These are phyloP conservation scores for Heterotis niloticus DNA, from an alignment of 2,113 vertebrate genomes.

Conservation along the genomic window DNA sequence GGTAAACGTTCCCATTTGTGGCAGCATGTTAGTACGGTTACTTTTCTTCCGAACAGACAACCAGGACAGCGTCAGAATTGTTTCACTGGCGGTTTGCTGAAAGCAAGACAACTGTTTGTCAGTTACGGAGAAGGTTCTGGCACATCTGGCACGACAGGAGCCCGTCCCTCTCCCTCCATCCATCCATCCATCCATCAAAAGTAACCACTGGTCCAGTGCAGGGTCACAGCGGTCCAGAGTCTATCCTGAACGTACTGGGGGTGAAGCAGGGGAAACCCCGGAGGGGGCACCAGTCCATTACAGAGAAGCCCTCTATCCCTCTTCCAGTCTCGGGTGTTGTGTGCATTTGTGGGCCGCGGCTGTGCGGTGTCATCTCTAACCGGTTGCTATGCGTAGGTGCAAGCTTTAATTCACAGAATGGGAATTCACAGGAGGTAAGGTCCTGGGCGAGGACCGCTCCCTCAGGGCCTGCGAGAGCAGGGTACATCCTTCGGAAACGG, in stretches of 20 bases:
- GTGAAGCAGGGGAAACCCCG: no score
- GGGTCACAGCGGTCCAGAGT: no score
- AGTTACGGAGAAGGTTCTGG: constrained; percentile 45
- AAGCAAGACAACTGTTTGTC: constrained; percentile 19
- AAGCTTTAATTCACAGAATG: constrained; percentile 92
- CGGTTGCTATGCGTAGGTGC: neutral
- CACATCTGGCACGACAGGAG: constrained; percentile 72
- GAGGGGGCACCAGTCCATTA: no score
- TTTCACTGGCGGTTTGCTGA: no score
- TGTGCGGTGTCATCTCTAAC: no score
- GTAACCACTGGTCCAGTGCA: no score
- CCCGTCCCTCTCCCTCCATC: constrained; percentile 27
- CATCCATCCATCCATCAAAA: no score
- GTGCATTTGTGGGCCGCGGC: no score
- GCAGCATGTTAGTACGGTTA: constrained; percentile 11
- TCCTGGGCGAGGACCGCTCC: constrained; percentile 92
- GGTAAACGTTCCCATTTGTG: constrained; percentile 80
- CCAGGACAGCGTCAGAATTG: constrained; percentile 26
- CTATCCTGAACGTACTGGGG: no score
- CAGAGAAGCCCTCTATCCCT: no score
- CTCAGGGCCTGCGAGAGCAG: constrained; percentile 96
- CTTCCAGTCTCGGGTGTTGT: no score
- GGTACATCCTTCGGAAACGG: constrained; percentile 92
- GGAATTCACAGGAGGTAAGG: constrained; percentile 91
- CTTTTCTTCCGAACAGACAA: constrained; percentile 58